Percentiles rank a stretch among this genome's conserved stretches.
phyloP scores from a whole-genome alignment of 2,113 vertebrate genomes.

The Microtus richardsoni region DNA sequence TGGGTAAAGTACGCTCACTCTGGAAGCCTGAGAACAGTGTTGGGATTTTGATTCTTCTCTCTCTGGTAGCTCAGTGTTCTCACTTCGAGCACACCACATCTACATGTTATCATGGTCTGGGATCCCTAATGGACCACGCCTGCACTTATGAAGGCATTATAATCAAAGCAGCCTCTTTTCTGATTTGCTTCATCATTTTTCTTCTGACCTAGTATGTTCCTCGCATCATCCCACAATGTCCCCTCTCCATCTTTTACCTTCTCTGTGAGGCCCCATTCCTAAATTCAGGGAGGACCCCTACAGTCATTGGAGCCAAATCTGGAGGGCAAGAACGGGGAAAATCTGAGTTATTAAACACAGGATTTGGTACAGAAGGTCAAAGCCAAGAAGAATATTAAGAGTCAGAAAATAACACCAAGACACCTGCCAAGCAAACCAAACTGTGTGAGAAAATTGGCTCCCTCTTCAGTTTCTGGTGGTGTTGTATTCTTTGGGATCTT shows the following conservation, averaged over 20 bases:
- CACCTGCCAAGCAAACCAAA: slow-evolving; percentile 31
- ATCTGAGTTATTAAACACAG: neutral
- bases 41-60: neutral
- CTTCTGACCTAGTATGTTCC: neutral
- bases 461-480: neutral
- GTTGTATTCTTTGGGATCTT: neutral
- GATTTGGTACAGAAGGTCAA: neutral
- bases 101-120: neutral
- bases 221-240: neutral
- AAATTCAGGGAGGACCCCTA: neutral
- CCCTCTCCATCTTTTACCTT: neutral
- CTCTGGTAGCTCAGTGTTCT: neutral
- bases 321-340: neutral
- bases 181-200: neutral
- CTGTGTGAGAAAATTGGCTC: neutral
- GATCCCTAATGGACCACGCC: neutral
- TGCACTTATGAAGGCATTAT: neutral
- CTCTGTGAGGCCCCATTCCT: neutral
- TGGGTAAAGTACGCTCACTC: neutral
- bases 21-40: neutral
- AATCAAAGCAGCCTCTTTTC: neutral
- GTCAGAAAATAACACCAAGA: neutral
- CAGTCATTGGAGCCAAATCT: neutral
- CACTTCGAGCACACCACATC: too few relatives aligned
- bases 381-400: neutral